Percentiles rank a stretch among this genome's conserved stretches.
Conservation (phyloP, 1,140 invertebrate species). For the Drosophila mayri region DNA sequence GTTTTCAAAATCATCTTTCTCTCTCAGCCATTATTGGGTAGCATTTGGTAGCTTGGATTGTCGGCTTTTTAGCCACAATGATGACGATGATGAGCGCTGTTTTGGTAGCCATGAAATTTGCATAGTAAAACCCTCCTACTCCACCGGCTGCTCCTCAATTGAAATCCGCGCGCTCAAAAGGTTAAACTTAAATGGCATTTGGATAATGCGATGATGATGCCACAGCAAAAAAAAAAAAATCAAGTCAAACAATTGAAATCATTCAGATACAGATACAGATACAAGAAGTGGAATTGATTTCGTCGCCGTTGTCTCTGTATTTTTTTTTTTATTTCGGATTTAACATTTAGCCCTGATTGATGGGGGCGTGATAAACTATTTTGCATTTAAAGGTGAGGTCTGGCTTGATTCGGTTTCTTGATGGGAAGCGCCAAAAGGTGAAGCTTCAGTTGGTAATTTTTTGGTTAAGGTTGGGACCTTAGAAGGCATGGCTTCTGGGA, state of each 20-base stretch:
- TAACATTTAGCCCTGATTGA: conserved; percentile 62
- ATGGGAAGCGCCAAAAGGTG: conserved; percentile 44
- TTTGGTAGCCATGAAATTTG: conserved; percentile 80
- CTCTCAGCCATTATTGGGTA: conserved; percentile 58
- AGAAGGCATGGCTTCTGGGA: neutral
- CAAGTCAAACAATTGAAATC: conserved; percentile 68
- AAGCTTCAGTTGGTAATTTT: conserved; percentile 5
- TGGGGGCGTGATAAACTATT: conserved; percentile 60
- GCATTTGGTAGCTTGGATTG: conserved; percentile 68
- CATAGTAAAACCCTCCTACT: conserved; percentile 45
- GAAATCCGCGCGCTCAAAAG: conserved; percentile 60
- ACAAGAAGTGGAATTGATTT: conserved; percentile 56
- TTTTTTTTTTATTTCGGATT: conserved; percentile 18
- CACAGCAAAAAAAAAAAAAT: conserved; percentile 45
- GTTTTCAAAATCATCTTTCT: conserved; percentile 56
- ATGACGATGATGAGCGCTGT: conserved; percentile 60
- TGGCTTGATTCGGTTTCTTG: conserved; percentile 29
- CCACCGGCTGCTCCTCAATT: conserved; percentile 43
- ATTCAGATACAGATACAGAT: conserved; percentile 29
- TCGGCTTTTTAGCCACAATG: conserved; percentile 41
- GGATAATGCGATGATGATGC: conserved; percentile 72
- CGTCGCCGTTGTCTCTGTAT: conserved; percentile 18
- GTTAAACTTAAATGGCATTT: conserved; percentile 80
- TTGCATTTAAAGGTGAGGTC: conserved; percentile 63
- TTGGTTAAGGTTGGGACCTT: neutral